A percentile compares a stretch with the other conserved stretches of the same genome.
Conservation (phyloP, 1,140 invertebrate species). For the Tetraneura akinire region DNA sequence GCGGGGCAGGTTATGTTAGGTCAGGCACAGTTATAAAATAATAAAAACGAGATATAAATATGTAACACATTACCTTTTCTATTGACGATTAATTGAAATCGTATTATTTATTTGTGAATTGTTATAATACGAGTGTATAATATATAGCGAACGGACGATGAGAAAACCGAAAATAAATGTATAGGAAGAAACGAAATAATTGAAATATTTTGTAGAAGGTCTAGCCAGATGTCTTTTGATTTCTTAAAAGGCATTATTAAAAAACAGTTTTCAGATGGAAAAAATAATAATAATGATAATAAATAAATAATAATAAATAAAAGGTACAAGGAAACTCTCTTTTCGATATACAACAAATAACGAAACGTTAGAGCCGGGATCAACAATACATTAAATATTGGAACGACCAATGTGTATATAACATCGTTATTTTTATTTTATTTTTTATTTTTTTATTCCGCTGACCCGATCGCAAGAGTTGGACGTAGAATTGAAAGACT, state of each 20-base stretch:
- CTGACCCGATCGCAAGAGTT: not conserved
- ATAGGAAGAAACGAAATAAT: not conserved
- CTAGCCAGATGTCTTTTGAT: not conserved
- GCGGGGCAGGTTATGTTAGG: too few relatives aligned
- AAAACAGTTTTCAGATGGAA: not conserved
- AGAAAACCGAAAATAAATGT: not conserved
- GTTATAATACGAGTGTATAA: too few relatives aligned
- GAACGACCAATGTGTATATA: not conserved
- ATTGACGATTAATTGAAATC: too few relatives aligned
- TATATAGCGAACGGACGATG: too few relatives aligned
- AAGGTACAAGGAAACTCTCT: constrained; percentile 11
- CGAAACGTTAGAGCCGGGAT: constrained; percentile 3
- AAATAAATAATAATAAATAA: constrained; percentile 23
- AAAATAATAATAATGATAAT: too few relatives aligned
- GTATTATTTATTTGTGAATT: too few relatives aligned
- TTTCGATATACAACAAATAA: constrained; percentile 32
- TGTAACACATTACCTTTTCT: too few relatives aligned
- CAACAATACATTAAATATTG: not conserved
- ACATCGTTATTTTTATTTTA: constrained; percentile 5
- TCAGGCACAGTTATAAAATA: too few relatives aligned
- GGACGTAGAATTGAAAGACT: constrained; percentile 12
- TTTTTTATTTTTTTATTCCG: not conserved
- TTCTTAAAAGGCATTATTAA: not conserved
- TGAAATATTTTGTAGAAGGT: not conserved
- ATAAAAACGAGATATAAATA: too few relatives aligned